phyloP scores from a whole-genome alignment of 1,140 invertebrate genomes.

The Dendroctonus valens region DNA sequence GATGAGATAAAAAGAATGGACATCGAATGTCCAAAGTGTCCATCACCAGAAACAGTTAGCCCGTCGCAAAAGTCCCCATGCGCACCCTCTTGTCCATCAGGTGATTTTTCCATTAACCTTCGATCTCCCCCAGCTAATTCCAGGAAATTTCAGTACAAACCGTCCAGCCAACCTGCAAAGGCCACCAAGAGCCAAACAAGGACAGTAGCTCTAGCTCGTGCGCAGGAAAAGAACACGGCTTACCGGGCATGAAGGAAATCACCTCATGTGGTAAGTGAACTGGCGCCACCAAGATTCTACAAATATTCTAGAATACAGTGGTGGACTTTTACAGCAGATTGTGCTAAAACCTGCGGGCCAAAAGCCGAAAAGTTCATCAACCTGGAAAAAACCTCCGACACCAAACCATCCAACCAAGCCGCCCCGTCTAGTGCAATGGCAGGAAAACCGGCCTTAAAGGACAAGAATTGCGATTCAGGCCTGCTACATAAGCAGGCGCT shows the following conservation, averaged over 20 bases:
- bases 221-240: background rate
- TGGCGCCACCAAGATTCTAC: background rate
- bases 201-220: background rate
- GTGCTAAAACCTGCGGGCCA: background rate
- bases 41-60: background rate
- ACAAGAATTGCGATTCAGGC: conserved; percentile 2
- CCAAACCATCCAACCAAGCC: background rate
- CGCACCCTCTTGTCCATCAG: background rate
- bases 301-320: background rate
- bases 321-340: no score
- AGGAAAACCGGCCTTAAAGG: background rate
- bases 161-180: background rate
- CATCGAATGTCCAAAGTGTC: background rate
- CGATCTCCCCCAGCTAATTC: background rate
- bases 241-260: conserved; percentile 11
- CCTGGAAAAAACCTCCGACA: background rate
- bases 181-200: no score
- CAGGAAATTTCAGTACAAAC: background rate
- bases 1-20: conserved; percentile 2
- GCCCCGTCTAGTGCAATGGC: conserved; percentile 2
- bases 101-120: background rate
- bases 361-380: background rate
- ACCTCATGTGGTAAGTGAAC: conserved; percentile 7
- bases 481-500: conserved; percentile 4
- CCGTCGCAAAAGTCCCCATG: conserved; percentile 4